Evolutionary conservation across 1,140 invertebrate species (phyloP), one percentile per base, ranked within the genome.

Genomic region (Pristionchus pacificus): DNA sequence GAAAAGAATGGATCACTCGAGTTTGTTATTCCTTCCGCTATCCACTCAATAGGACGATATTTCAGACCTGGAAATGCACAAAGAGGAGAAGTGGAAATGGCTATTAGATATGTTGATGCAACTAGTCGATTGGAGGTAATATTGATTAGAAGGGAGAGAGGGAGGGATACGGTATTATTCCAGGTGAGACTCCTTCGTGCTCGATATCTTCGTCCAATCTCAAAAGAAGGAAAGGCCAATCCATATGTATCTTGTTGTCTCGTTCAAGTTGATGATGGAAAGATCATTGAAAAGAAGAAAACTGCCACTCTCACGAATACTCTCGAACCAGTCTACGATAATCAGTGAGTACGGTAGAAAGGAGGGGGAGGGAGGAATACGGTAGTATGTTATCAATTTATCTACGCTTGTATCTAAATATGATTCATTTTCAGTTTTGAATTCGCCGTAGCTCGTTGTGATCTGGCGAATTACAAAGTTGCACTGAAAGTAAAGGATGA

Each of bases 401-500:
- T 60, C 24, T 25, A 1, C 0, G 31, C 25, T 31, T 62, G 60
- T 31, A 62, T 24, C 29, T 55, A 55, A 65, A 57, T 38, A 1
- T n/a, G 13, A 29, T 55, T 19, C 62, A 59, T 60, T 74, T 81
- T 74, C 58, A 79, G 79, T 33, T 77, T 83, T 59, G 78, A 83
- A 67, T 84, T 84, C 64, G 78, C 76, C 31, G 60, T 82, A 3
- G 65, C 77, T 25, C 63, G 55, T 24, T 65, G 64, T 27, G 82
- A 82, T 68, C 61, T 82, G 15, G 32, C 64, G 25, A 77, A 82
- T 55, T 78, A 79, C 61, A 74, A 77, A 66, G 61, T 82, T 2
- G 57, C 68, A 28, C 62, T 82, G 14, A 64, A 70, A 24, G 80
- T 82, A 1, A 82, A 82, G 67, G 80, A 82, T 49, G 78, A 74